Conservation (phyloP, 2,888 invertebrate genomes). For the Beris morrisii region DNA sequence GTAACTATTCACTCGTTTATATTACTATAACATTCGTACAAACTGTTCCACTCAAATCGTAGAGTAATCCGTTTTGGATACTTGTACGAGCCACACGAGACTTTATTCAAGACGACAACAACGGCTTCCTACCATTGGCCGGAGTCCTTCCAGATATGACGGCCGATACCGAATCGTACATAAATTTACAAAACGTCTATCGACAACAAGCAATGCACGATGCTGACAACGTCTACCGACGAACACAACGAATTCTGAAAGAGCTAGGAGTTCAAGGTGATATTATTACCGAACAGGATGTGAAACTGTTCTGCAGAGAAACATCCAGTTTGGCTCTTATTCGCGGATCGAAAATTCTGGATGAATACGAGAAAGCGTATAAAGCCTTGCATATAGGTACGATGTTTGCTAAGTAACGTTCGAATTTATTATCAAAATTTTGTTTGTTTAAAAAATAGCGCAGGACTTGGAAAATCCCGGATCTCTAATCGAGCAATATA, state of each 20-base stretch:
- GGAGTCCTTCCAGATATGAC: constrained; percentile 96
- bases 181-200: constrained; percentile 86
- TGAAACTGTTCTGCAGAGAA: constrained; percentile 87
- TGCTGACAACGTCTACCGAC: constrained; percentile 76
- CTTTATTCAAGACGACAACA: constrained; percentile 82
- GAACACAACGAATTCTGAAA: constrained; percentile 77
- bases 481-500: constrained; percentile 85
- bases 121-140: constrained; percentile 77
- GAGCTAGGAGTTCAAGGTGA: constrained; percentile 74
- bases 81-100: constrained; percentile 85
- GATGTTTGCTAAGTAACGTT: constrained; percentile 7
- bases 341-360: constrained; percentile 75
- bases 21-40: not conserved
- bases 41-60: constrained; percentile 41
- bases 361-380: constrained; percentile 74
- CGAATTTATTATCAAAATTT: constrained; percentile 6
- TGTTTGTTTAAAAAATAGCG: constrained; percentile 56
- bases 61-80: constrained; percentile 89
- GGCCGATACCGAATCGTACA: constrained; percentile 87
- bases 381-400: constrained; percentile 62
- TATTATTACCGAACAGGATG: constrained; percentile 75
- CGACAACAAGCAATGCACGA: constrained; percentile 81
- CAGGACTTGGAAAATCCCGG: constrained; percentile 80
- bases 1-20: constrained; percentile 49
- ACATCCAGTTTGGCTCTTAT: constrained; percentile 77